Conservation (phyloP, 2,113 vertebrate species). For the Phasianus colchicus region DNA sequence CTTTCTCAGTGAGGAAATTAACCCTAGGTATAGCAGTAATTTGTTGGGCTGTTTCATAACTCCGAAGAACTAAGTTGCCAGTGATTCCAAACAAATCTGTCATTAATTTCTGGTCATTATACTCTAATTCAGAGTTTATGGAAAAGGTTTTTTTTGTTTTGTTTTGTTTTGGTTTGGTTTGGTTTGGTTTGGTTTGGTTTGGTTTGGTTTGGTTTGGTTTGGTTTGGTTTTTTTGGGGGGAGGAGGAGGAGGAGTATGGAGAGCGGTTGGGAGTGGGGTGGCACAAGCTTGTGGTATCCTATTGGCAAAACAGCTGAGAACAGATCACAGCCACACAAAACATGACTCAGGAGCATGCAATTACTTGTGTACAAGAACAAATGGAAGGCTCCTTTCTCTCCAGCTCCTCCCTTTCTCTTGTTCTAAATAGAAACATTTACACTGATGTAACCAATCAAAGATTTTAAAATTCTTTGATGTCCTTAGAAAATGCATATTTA, state of each 20-base stretch:
- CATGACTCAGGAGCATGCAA: neutral
- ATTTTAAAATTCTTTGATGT: neutral
- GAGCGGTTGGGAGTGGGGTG: neutral
- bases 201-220: too few relatives aligned
- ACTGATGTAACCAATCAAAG: neutral
- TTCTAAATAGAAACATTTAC: neutral
- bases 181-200: too few relatives aligned
- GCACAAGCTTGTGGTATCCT: neutral
- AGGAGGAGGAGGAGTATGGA: too few relatives aligned
- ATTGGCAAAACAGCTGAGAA: neutral
- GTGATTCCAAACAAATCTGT: neutral
- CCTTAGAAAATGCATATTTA: neutral
- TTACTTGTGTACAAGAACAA: accelerated
- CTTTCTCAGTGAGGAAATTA: neutral
- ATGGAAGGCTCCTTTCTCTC: neutral
- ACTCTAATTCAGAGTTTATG: neutral
- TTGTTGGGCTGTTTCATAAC: neutral
- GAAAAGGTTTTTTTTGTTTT: neutral
- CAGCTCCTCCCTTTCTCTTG: neutral
- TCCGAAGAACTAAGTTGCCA: neutral
- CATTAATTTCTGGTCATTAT: neutral
- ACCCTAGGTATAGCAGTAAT: neutral
- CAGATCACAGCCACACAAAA: neutral
- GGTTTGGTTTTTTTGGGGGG: too few relatives aligned
- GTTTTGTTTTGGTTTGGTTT: too few relatives aligned